Evolutionary conservation across 1,140 invertebrate species (phyloP).

Genomic region (Diuraphis noxia): DNA sequence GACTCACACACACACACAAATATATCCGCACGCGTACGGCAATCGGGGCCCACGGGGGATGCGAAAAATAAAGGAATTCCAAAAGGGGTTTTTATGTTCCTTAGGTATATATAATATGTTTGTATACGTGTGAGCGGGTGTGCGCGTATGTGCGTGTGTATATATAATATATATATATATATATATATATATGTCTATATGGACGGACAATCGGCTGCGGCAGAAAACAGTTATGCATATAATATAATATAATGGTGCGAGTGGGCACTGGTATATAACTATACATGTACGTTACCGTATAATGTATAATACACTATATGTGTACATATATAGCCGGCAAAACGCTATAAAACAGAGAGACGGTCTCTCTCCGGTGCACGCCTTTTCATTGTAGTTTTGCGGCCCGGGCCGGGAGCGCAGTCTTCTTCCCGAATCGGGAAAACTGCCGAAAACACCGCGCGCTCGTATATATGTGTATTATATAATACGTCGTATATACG

Average conservation of each 20-base stretch:
- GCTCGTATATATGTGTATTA: background rate
- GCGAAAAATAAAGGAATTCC: constrained; percentile 21
- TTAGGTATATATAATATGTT: background rate
- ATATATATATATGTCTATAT: background rate
- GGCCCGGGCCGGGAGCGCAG: background rate
- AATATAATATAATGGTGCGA: constrained; percentile 31
- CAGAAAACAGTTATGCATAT: constrained; percentile 48
- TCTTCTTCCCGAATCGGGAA: constrained; percentile 28
- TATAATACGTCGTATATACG: background rate
- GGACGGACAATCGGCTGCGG: constrained; percentile 45
- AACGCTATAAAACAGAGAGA: constrained; percentile 31
- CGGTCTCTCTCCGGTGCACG: constrained; percentile 16
- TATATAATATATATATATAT: background rate
- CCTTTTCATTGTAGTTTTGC: constrained; percentile 37
- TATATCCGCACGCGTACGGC: background rate
- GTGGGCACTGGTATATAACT: background rate
- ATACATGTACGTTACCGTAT: background rate
- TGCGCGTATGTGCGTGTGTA: background rate
- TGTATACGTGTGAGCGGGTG: background rate
- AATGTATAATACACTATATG: background rate
- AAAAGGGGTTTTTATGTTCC: constrained; percentile 33
- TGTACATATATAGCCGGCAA: background rate
- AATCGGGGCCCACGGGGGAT: background rate
- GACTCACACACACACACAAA: too few relatives aligned
- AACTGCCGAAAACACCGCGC: constrained; percentile 47